Evolutionary conservation across 2,888 invertebrate species (phyloP).

Genomic region (Oithona nana): DNA sequence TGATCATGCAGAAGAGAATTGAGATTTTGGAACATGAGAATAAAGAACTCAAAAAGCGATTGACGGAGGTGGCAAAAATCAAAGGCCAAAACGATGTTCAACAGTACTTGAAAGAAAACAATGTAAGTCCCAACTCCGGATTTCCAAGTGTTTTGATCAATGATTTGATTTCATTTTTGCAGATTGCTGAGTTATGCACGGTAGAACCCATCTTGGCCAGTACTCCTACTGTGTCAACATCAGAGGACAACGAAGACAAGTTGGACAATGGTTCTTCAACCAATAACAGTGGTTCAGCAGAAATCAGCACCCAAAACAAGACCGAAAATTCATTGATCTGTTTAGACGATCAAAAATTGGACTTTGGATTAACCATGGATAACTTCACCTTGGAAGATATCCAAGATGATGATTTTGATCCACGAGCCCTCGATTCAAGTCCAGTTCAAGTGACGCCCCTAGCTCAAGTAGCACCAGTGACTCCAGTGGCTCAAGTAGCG

Average conservation of each 20-base stretch:
- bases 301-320: not conserved
- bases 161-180: not conserved
- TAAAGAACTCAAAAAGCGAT: conserved; percentile 55
- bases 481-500: conserved; percentile 11
- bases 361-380: not conserved
- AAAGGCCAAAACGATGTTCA: conserved; percentile 24
- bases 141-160: no score
- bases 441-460: conserved; percentile 10
- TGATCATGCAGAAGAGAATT: conserved; percentile 63
- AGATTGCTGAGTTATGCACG: not conserved
- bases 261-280: not conserved
- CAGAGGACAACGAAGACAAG: not conserved
- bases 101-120: conserved; percentile 25
- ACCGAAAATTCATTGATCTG: conserved; percentile 6
- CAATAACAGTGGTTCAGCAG: not conserved
- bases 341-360: not conserved
- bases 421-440: conserved; percentile 53
- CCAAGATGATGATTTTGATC: conserved; percentile 58
- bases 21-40: conserved; percentile 70
- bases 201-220: not conserved
- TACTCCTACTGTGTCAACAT: no score
- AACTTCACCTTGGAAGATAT: conserved; percentile 32
- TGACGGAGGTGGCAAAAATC: conserved; percentile 42
- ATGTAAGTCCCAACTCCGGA: conserved; percentile 21
- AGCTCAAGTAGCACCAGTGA: conserved; percentile 1